Evolutionary conservation across 2,888 invertebrate genomes (phyloP).

Genomic region (Anorthoa munda): DNA sequence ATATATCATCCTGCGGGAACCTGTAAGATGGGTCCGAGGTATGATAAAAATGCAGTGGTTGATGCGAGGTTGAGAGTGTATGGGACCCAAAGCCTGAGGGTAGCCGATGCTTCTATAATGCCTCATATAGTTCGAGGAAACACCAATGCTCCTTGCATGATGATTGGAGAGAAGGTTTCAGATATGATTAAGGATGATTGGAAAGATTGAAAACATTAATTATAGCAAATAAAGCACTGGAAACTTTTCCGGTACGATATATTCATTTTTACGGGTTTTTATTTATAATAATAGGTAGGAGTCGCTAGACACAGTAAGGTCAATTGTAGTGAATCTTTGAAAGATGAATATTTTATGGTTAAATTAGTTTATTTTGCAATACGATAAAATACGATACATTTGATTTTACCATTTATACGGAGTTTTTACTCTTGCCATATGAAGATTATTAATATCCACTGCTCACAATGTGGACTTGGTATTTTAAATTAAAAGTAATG

Average conservation of each 20-base stretch:
- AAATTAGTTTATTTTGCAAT: no score
- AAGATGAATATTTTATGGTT: no score
- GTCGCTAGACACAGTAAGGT: neutral
- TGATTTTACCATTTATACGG: neutral
- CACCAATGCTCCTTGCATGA: slow-evolving; percentile 95
- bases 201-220: slow-evolving; percentile 51
- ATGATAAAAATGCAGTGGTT: slow-evolving; percentile 83
- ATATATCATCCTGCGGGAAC: slow-evolving; percentile 89
- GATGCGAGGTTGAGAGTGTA: slow-evolving; percentile 80
- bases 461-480: no score
- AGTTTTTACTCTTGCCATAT: neutral
- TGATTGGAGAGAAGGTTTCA: slow-evolving; percentile 93
- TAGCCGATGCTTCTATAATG: slow-evolving; percentile 96
- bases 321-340: no score
- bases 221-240: neutral
- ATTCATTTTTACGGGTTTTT: neutral
- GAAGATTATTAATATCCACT: neutral
- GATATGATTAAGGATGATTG: slow-evolving; percentile 84
- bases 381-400: no score
- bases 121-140: slow-evolving; percentile 95
- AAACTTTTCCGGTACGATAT: neutral
- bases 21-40: slow-evolving; percentile 82
- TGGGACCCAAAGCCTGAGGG: slow-evolving; percentile 89
- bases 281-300: neutral
- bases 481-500: no score